phyloP scores from a whole-genome alignment of 2,888 invertebrate species.

The Marasmarcha lunaedactyla region DNA sequence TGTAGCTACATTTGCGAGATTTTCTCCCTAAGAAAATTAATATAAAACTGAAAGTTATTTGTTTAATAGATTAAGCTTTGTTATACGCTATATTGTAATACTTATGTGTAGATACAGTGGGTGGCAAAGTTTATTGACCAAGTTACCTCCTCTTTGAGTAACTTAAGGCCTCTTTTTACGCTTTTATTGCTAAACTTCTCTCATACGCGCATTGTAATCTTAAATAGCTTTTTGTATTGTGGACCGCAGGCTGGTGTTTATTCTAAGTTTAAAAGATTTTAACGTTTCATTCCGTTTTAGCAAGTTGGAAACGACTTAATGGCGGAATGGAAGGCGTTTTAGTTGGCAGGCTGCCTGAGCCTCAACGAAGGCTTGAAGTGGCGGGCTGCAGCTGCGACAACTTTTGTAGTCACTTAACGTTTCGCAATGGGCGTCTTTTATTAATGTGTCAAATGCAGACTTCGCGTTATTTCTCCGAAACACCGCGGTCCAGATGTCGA shows the following conservation, averaged over 20 bases:
- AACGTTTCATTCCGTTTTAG: slow-evolving; percentile 3
- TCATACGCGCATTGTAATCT: slow-evolving; percentile 51
- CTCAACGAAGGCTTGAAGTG: slow-evolving; percentile 23
- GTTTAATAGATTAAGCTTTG: neutral
- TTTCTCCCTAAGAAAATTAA: neutral
- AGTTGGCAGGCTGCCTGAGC: slow-evolving; percentile 45
- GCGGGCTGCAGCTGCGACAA: slow-evolving; percentile 19
- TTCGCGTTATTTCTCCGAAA: slow-evolving; percentile 20
- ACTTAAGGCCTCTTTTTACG: slow-evolving; percentile 53
- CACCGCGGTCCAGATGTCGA: no score
- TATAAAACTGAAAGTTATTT: neutral
- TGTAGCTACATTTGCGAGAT: neutral
- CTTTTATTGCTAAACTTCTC: slow-evolving; percentile 60
- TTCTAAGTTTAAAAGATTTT: slow-evolving; percentile 14
- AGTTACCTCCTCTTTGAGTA: slow-evolving; percentile 49
- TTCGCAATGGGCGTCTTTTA: neutral
- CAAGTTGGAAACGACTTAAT: neutral
- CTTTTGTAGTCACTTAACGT: slow-evolving; percentile 19
- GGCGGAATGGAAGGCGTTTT: neutral
- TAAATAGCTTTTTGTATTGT: slow-evolving; percentile 32
- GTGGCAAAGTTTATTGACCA: slow-evolving; percentile 55
- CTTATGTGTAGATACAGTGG: slow-evolving; percentile 9
- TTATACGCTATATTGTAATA: slow-evolving; percentile 39
- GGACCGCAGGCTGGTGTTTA: slow-evolving; percentile 7
- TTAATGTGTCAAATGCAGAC: neutral